Conservation (phyloP, 2,113 vertebrate species). For the Tragelaphus scriptus region DNA sequence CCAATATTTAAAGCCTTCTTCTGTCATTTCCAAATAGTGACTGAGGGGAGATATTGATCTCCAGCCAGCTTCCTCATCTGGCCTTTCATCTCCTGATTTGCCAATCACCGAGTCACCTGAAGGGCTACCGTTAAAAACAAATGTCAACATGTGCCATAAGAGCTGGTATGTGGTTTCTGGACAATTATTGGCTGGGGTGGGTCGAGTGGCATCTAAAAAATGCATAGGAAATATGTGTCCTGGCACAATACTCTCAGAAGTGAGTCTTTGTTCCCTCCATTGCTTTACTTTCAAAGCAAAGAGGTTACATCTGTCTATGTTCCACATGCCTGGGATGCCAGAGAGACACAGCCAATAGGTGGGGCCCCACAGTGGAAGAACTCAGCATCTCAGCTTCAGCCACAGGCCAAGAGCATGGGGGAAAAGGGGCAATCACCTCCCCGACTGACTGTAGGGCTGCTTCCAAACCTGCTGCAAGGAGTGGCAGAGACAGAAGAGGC, state of each 20-base stretch:
- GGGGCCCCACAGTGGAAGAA: background rate
- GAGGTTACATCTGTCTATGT: constrained; percentile 4
- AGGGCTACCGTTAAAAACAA: constrained; percentile 1
- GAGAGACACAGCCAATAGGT: background rate
- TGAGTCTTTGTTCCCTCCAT: background rate
- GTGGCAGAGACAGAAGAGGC: background rate
- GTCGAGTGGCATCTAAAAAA: constrained; percentile 39
- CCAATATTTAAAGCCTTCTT: background rate
- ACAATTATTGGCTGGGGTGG: background rate
- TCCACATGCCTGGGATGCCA: constrained; percentile 32
- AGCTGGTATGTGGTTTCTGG: background rate
- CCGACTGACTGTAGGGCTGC: background rate
- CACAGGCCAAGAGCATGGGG: background rate
- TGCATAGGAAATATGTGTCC: constrained; percentile 11
- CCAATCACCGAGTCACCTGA: background rate
- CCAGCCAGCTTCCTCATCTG: background rate
- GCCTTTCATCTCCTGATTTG: background rate
- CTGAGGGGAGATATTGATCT: background rate
- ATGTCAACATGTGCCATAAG: background rate
- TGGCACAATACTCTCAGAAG: background rate
- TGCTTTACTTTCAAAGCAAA: constrained; percentile 36
- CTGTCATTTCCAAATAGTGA: background rate
- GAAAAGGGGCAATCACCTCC: too few relatives aligned
- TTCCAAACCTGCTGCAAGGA: background rate
- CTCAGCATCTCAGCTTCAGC: background rate